Evolutionary conservation across 2,888 invertebrate species (phyloP), one percentile per base, ranked within the genome.

Genomic region (Cecidostiba fungosa): DNA sequence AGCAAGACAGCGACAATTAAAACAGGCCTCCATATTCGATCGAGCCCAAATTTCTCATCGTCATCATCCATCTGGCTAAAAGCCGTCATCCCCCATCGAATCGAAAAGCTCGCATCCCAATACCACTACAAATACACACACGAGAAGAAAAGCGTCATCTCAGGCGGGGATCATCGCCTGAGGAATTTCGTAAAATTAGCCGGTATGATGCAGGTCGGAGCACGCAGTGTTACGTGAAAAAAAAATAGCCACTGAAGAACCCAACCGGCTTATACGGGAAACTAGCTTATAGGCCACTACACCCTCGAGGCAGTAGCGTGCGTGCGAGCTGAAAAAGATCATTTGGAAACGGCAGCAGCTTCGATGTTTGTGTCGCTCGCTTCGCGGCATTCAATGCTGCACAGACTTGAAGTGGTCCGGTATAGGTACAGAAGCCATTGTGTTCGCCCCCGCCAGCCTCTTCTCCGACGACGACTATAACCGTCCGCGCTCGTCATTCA

Each of bases 371-470:
- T n/a, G 36, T 39, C 88, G 88, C 88, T 89, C 88, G 88, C 88
- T 87, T 89, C 86, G 77, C 87, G 86, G 88, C 85, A 90, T 90
- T 90, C 88, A 89, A 86, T 36, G 72, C 82, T 54, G 59, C 82
- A n/a, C n/a, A 79, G 89, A 89, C 91, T 91, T 90, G 90, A 91
- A 92, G 92, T 91, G 92, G 90, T 91, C 88, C 89, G 88, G 74
- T 82, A 59, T 8, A 81, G 76, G 76, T 76, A 84, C 43, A 43
- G 6, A 19, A 4, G 19, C 12, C 81, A 77, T 85, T 89, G 88
- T 89, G 88, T 89, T 88, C 88, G 89, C 86, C 88, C 88, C 89
- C 90, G 80, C 88, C 81, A 87, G 87, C 54, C n/a, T 59, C 54
- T 59, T 43, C 88, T 85, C 88, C 85, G 88, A 88, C 89, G 89